Base-by-base conservation (phyloP, 1,140 invertebrate genomes). In the Rhagoletis zephyria region DNA sequence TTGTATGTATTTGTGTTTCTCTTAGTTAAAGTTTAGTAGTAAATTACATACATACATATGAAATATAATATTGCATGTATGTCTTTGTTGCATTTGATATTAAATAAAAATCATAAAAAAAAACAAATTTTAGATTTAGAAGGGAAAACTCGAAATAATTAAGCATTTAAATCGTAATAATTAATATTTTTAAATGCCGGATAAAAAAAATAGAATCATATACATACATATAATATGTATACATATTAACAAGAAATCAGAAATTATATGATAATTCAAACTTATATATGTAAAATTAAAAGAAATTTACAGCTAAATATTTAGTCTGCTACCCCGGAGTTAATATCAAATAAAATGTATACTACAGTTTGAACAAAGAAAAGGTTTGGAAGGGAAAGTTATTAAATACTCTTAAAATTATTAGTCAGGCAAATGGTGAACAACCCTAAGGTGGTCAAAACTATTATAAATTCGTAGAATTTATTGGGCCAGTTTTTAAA, bases 111-210 rank as follows among this genome's bases (percentile, higher is more conserved):
- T 56, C 59, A 74, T 74, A 48, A 3, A 51, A 81, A 16, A 30
- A 87, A 85, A 85, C 64, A 56, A 61, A 6, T 30, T 87, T 86
- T 48, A 51, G 51, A 65, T 0, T 67, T 42, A 86, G 30, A 10
- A 81, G 12, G 42, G 48, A 81, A 16, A 16, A 85, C 51, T 19
- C 48, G 12, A 88, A 88, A 90, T 88, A 89, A 90, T 89, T 89
- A 91, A 90, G 89, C 89, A 90, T 30, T 45, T 65, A 87, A 51
- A 51, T 67, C 40, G 4, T 40, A 30, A 67, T 64, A 64, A 87
- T 19, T 60, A 16, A 60, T 70, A 87, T 85, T 51, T 65, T 70
- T 4, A 87, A 16, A 64, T 85, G 5, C 59, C n/a, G 40, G 56
- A 4, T 14, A 45, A 87, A 64, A 9, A 40, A 59, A 3, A 30